phyloP scores from a whole-genome alignment of 2,797 vertebrate genomes.

The Anabas testudineus region DNA sequence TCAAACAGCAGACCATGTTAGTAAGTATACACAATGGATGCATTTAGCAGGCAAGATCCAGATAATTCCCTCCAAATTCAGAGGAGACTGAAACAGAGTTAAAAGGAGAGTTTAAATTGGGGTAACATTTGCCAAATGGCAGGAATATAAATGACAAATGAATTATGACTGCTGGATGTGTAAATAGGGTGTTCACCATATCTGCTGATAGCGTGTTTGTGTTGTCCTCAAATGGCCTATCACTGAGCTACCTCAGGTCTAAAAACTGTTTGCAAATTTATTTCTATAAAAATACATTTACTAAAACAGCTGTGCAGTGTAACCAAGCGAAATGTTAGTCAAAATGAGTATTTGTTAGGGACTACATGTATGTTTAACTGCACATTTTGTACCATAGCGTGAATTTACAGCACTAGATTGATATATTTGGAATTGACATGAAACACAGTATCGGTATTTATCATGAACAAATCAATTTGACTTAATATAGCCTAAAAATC shows the following conservation, averaged over 20 bases:
- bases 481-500: neutral
- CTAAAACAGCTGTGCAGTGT: neutral
- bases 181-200: neutral
- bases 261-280: neutral
- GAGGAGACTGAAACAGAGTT: neutral
- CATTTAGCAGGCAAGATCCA: neutral
- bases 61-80: neutral
- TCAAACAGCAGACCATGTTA: neutral
- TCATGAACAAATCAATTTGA: neutral
- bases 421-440: neutral
- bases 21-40: neutral
- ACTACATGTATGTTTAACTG: conserved; percentile 6
- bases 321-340: neutral
- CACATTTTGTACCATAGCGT: neutral
- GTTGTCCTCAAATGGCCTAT: neutral
- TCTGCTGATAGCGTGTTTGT: neutral
- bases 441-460: neutral
- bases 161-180: neutral
- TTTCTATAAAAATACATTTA: neutral
- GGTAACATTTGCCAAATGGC: neutral
- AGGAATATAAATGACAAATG: neutral
- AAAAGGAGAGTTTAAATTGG: neutral
- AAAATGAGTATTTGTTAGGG: neutral
- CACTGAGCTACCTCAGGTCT: neutral
- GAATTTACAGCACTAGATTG: neutral